These are phyloP conservation scores for Adelosebastes latens DNA, from an alignment of 2,797 vertebrate species.

Conservation along the genomic window DNA sequence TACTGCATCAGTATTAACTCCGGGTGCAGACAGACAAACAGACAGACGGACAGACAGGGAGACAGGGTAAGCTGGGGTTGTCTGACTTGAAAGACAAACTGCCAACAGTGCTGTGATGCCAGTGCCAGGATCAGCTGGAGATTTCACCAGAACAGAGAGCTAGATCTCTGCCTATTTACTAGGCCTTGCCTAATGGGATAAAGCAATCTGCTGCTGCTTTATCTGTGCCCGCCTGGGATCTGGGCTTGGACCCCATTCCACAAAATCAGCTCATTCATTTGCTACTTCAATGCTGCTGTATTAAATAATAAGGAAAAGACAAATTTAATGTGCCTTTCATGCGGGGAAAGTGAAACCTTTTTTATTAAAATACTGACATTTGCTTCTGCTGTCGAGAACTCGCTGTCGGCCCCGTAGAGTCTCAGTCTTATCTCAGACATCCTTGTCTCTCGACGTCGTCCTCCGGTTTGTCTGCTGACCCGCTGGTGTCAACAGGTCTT, in stretches of 20 bases:
- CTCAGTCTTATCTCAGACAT: neutral
- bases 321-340: neutral
- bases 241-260: constrained; percentile 46
- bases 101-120: constrained; percentile 59
- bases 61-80: constrained; percentile 34
- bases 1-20: constrained; percentile 22
- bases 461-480: constrained; percentile 45
- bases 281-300: constrained; percentile 39
- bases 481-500: constrained; percentile 59
- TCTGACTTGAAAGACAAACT: constrained; percentile 60
- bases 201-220: constrained; percentile 76
- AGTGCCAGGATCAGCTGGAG: constrained; percentile 72
- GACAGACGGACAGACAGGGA: neutral
- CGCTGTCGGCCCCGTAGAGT: neutral
- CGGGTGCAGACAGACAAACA: constrained; percentile 4
- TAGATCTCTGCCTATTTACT: constrained; percentile 69
- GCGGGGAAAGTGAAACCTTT: neutral
- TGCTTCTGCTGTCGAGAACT: neutral
- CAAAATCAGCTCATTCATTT: constrained; percentile 61
- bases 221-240: constrained; percentile 63
- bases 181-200: constrained; percentile 76
- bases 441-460: constrained; percentile 3
- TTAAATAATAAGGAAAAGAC: constrained; percentile 16
- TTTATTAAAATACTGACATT: neutral
- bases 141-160: constrained; percentile 60